Percentiles rank a stretch among this genome's conserved stretches.
Conservation (phyloP, 2,888 invertebrate species). For the Xestia rhomboidea region DNA sequence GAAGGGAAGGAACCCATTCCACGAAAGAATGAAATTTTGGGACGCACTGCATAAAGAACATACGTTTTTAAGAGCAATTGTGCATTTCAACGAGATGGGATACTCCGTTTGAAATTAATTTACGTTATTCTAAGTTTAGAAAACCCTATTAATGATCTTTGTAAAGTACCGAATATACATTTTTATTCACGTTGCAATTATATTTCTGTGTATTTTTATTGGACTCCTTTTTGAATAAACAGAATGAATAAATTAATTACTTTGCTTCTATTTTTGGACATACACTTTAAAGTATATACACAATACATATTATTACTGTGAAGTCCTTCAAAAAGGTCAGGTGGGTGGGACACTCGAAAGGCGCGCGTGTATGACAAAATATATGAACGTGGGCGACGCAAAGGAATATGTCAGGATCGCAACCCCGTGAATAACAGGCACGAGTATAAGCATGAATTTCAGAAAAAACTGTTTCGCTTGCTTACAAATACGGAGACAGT, state of each 20-base stretch:
- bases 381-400: not conserved
- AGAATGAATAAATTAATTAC: slow-evolving; percentile 2
- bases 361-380: not conserved
- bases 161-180: slow-evolving; percentile 19
- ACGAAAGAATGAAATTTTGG: slow-evolving; percentile 86
- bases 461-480: not conserved
- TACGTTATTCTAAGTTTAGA: not conserved
- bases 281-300: not conserved
- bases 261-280: slow-evolving; percentile 1
- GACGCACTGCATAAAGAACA: slow-evolving; percentile 82
- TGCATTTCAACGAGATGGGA: slow-evolving; percentile 83
- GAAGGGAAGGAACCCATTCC: slow-evolving; percentile 84
- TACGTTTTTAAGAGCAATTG: slow-evolving; percentile 77
- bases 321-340: slow-evolving; percentile 12
- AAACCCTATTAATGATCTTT: not conserved
- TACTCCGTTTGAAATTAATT: slow-evolving; percentile 57
- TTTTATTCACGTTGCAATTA: not conserved
- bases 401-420: slow-evolving; percentile 15
- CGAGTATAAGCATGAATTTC: not conserved
- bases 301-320: not conserved
- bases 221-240: not conserved
- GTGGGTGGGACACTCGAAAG: not conserved
- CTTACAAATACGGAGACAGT: not conserved
- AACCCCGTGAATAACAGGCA: not conserved
- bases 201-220: not conserved